These are phyloP conservation scores for Onychomys leucogaster DNA, from an alignment of 2,797 vertebrate species.

Conservation along the genomic window DNA sequence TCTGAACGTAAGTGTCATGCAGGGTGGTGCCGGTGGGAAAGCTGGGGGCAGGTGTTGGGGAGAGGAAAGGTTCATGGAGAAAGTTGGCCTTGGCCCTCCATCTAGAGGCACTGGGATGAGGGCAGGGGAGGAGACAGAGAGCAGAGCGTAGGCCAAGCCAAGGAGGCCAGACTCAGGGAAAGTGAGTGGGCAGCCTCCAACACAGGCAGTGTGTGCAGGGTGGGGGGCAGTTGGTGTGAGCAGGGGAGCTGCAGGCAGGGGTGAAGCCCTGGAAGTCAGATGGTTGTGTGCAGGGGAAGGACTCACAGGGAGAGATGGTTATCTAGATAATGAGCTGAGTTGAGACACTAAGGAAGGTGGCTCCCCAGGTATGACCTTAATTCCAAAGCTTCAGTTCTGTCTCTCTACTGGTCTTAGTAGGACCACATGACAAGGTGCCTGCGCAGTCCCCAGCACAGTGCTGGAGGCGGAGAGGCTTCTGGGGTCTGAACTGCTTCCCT, in stretches of 20 bases:
- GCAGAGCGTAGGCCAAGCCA: background rate
- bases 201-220: rapidly evolving
- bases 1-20: background rate
- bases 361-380: background rate
- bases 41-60: background rate
- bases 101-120: background rate
- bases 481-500: background rate
- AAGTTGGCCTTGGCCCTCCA: background rate
- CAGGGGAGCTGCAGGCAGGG: background rate
- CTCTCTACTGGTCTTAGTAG: background rate
- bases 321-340: background rate
- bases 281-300: rapidly evolving
- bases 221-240: rapidly evolving
- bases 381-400: background rate
- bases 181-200: too few relatives aligned
- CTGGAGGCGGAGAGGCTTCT: background rate
- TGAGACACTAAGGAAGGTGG: background rate
- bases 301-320: background rate
- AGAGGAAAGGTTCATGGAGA: background rate
- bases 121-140: background rate
- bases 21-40: background rate
- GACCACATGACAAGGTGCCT: background rate
- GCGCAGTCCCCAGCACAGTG: background rate
- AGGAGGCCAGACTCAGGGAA: background rate
- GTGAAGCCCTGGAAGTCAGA: background rate